Percentiles rank a stretch among this genome's conserved stretches.
Evolutionary conservation across 2,797 vertebrate species (phyloP).

Genomic region (Emydoidea blandingii): DNA sequence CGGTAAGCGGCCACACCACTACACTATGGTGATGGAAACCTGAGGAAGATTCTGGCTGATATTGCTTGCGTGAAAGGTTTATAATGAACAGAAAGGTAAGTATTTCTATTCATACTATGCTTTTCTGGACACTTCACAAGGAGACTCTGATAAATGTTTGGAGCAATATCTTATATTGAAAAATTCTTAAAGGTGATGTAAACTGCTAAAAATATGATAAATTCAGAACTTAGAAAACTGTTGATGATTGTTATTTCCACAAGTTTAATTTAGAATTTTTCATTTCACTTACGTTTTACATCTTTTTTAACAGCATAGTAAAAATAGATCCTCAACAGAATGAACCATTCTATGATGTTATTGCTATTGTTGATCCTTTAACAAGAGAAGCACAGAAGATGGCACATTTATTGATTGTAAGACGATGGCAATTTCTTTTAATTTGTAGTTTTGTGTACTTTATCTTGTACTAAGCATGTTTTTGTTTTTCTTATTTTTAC

Average conservation of each 20-base stretch:
- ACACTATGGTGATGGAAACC: background rate
- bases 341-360: conserved; percentile 90
- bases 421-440: conserved; percentile 54
- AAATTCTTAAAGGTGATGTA: background rate
- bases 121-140: background rate
- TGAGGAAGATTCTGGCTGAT: background rate
- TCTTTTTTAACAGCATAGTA: conserved; percentile 84
- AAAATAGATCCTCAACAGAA: conserved; percentile 85
- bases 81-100: background rate
- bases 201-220: conserved; percentile 1
- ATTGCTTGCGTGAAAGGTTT: background rate
- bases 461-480: background rate
- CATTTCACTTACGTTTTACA: background rate
- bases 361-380: conserved; percentile 93
- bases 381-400: conserved; percentile 95
- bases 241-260: background rate
- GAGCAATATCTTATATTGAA: background rate
- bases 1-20: background rate
- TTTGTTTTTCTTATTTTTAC: background rate
- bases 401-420: conserved; percentile 91
- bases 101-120: background rate
- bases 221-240: background rate
- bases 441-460: background rate
- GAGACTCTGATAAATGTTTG: background rate
- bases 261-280: conserved; percentile 1